phyloP scores from a whole-genome alignment of 2,888 invertebrate species.

The Prosapia bicincta region DNA sequence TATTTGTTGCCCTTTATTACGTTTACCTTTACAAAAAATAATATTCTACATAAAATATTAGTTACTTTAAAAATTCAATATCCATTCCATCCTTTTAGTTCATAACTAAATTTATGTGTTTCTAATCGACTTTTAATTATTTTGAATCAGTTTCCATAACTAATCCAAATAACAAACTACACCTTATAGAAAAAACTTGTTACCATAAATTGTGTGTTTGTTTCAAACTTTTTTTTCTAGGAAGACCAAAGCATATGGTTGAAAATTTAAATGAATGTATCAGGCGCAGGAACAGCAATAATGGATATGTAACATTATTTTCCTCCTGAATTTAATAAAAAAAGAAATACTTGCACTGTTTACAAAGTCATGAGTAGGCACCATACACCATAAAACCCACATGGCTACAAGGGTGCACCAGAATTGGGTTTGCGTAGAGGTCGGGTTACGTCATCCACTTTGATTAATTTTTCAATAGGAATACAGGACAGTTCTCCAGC shows the following conservation, averaged over 20 bases:
- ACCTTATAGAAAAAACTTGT: too few relatives aligned
- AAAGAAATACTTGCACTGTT: neutral
- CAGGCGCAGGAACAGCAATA: neutral
- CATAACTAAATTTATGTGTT: too few relatives aligned
- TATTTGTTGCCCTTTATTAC: too few relatives aligned
- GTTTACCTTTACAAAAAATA: neutral
- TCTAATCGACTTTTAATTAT: too few relatives aligned
- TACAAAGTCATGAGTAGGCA: neutral
- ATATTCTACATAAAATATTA: neutral
- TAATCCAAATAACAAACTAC: too few relatives aligned
- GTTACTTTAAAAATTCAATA: too few relatives aligned
- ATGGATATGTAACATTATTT: too few relatives aligned
- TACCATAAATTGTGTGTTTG: too few relatives aligned
- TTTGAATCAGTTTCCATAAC: too few relatives aligned
- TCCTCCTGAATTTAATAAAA: too few relatives aligned
- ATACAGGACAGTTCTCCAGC: constrained; percentile 70
- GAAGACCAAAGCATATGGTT: neutral
- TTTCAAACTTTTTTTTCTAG: too few relatives aligned
- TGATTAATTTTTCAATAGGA: constrained; percentile 71
- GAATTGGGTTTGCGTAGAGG: neutral
- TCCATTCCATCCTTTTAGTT: too few relatives aligned
- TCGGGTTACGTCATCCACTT: constrained; percentile 49
- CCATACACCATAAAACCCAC: neutral
- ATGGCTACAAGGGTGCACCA: neutral
- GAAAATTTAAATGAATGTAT: neutral